These are phyloP conservation scores for Diplolepis rosae DNA, from an alignment of 2,888 invertebrate genomes.

Conservation along the genomic window DNA sequence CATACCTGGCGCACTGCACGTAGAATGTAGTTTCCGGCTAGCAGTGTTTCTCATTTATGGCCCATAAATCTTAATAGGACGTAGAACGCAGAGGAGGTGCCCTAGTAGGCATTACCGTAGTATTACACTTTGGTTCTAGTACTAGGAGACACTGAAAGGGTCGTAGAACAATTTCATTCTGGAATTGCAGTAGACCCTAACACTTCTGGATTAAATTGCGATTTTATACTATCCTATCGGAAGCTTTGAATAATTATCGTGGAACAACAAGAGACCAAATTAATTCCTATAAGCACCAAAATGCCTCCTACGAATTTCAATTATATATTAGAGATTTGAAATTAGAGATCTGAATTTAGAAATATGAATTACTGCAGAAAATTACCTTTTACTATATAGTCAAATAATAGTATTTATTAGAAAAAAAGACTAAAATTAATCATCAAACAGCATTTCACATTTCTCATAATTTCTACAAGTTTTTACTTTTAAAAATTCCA, in stretches of 20 bases:
- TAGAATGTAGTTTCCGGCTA: slow-evolving; percentile 62
- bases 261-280: slow-evolving; percentile 7
- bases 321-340: too few relatives aligned
- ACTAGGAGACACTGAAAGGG: slow-evolving; percentile 34
- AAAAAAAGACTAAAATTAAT: too few relatives aligned
- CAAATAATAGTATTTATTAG: too few relatives aligned
- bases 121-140: slow-evolving; percentile 46
- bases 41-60: slow-evolving; percentile 64
- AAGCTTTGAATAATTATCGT: slow-evolving; percentile 1
- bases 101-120: slow-evolving; percentile 48
- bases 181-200: slow-evolving; percentile 45
- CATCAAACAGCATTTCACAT: too few relatives aligned
- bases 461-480: too few relatives aligned
- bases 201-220: slow-evolving; percentile 29
- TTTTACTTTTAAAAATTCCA: too few relatives aligned
- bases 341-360: too few relatives aligned
- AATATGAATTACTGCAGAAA: too few relatives aligned
- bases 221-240: slow-evolving; percentile 18
- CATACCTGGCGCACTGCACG: slow-evolving; percentile 52
- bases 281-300: background rate
- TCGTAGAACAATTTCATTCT: slow-evolving; percentile 48
- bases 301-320: too few relatives aligned
- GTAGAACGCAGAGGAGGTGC: slow-evolving; percentile 42
- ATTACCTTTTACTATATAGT: too few relatives aligned
- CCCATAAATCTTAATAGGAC: slow-evolving; percentile 63